A percentile compares a stretch with the other conserved stretches of the same genome.
These are phyloP conservation scores for Rafetus swinhoei DNA, from an alignment of 2,113 vertebrate species.

Conservation along the genomic window DNA sequence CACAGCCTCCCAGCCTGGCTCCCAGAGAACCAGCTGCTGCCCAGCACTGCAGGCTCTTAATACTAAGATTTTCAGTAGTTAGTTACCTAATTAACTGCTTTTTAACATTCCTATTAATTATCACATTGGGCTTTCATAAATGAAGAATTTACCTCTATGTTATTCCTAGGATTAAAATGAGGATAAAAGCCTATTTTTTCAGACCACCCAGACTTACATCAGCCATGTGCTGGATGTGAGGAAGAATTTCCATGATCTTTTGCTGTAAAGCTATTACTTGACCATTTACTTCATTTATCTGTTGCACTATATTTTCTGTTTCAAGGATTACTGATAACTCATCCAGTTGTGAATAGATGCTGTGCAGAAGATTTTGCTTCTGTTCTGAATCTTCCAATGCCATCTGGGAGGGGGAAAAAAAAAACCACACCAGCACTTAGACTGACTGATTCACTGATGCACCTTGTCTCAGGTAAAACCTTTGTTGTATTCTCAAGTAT, in stretches of 20 bases:
- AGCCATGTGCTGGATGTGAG: conserved; percentile 84
- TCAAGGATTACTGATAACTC: conserved; percentile 88
- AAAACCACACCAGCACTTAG: background rate
- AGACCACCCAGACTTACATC: conserved; percentile 82
- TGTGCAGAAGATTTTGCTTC: conserved; percentile 85
- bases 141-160: background rate
- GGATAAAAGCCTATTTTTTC: background rate
- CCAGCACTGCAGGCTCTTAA: too few species aligned
- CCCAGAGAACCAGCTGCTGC: too few species aligned
- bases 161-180: background rate
- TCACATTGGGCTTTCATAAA: background rate
- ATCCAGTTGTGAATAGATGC: conserved; percentile 79
- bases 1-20: too few species aligned
- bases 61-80: too few species aligned
- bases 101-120: background rate
- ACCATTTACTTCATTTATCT: conserved; percentile 77
- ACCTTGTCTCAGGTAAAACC: background rate
- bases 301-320: conserved; percentile 74
- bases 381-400: conserved; percentile 90
- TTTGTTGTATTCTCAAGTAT: background rate
- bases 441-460: background rate
- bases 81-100: too few species aligned
- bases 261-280: conserved; percentile 83
- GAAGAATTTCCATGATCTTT: conserved; percentile 82
- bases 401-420: conserved; percentile 76